Conservation (phyloP, 2,888 invertebrate species). For the Ommatoiulus sabulosus region DNA sequence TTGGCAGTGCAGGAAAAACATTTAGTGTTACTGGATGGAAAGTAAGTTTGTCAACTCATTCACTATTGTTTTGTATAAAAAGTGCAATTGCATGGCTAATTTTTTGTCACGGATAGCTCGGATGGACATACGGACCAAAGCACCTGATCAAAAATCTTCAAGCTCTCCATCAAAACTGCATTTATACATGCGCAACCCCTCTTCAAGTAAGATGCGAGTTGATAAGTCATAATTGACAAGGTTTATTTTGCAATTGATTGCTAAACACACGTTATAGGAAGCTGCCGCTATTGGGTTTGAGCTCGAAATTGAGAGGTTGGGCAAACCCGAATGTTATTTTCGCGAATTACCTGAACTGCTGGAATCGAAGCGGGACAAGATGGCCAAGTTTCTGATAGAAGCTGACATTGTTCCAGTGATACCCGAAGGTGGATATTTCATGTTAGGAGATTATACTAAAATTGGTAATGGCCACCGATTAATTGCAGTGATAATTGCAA, state of each 20-base stretch:
- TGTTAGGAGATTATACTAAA: slow-evolving; percentile 91
- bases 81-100: not conserved
- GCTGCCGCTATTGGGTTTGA: slow-evolving; percentile 93
- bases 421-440: slow-evolving; percentile 98
- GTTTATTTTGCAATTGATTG: not conserved
- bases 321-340: slow-evolving; percentile 85
- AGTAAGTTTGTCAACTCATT: no score
- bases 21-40: slow-evolving; percentile 99
- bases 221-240: not conserved
- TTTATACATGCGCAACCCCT: slow-evolving; percentile 92
- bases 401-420: slow-evolving; percentile 90
- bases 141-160: slow-evolving; percentile 83
- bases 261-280: slow-evolving; percentile 73
- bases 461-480: slow-evolving; percentile 71
- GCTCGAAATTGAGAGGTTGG: slow-evolving; percentile 78
- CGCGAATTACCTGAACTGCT: slow-evolving; percentile 80
- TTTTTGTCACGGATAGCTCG: slow-evolving; percentile 71
- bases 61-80: no score
- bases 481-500: not conserved
- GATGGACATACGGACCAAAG: slow-evolving; percentile 95
- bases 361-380: slow-evolving; percentile 81
- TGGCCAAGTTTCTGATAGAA: slow-evolving; percentile 79
- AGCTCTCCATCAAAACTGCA: slow-evolving; percentile 91
- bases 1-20: slow-evolving; percentile 98
- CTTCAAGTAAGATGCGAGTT: slow-evolving; percentile 70